These are phyloP conservation scores for Meiosimyza platycephala DNA, from an alignment of 2,888 invertebrate species.

Conservation along the genomic window DNA sequence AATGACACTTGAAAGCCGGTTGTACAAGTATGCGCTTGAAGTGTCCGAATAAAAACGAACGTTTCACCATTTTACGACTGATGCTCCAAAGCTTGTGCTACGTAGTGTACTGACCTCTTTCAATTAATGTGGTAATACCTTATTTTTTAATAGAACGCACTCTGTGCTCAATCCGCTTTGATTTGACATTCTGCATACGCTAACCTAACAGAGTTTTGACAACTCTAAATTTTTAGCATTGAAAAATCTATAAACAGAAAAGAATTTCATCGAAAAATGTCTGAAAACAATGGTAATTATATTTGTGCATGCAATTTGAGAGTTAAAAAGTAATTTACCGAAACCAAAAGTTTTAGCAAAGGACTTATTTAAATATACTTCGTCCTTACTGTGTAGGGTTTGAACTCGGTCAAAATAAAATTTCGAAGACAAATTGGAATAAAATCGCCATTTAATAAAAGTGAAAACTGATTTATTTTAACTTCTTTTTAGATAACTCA, in stretches of 20 bases:
- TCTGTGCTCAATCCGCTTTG: slow-evolving; percentile 26
- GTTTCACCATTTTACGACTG: no score
- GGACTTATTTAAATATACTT: no score
- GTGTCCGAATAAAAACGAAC: no score
- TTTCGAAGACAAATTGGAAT: neutral
- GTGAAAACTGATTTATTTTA: slow-evolving; percentile 11
- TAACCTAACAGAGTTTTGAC: slow-evolving; percentile 50
- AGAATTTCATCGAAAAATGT: slow-evolving; percentile 52
- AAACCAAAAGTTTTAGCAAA: no score
- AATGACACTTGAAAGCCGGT: no score
- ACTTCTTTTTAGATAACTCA: slow-evolving; percentile 58
- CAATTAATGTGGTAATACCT: neutral
- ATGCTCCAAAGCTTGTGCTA: no score
- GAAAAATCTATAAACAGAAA: slow-evolving; percentile 35
- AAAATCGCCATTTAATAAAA: slow-evolving; percentile 4
- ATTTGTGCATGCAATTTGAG: no score
- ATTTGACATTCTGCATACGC: slow-evolving; percentile 54
- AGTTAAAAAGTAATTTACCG: no score
- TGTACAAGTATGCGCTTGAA: no score
- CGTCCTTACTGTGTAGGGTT: no score
- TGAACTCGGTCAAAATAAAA: slow-evolving; percentile 2
- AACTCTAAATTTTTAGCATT: slow-evolving; percentile 46
- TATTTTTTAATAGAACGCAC: neutral
- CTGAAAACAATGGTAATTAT: slow-evolving; percentile 64
- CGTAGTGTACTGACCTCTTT: no score